Base-by-base conservation (phyloP, 2,113 vertebrate genomes). In the Rhea pennata region DNA sequence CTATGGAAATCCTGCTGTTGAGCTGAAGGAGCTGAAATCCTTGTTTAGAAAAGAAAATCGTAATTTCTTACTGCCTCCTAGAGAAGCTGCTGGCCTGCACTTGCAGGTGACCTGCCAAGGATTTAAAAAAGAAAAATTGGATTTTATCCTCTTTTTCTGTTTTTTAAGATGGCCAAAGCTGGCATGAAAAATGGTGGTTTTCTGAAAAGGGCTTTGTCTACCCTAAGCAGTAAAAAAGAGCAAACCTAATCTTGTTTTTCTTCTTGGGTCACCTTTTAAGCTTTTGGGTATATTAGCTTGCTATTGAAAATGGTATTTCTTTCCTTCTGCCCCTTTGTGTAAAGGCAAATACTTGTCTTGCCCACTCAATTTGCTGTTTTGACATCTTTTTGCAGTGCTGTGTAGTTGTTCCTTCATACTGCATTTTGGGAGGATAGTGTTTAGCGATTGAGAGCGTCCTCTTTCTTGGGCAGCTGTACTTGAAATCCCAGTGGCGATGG, bases 121-220 rank as follows among this genome's bases (percentile, higher is more conserved):
- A 93, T 96, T 95, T 93, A 77, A 82, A 62, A 83, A 80, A 73
- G 77, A 92, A 85, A 95, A 95, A 95, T 51, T 83, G 84, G 74
- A 26, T 93, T 93, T 95, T 90, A 91, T 76, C 87, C 87, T 85
- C 58, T 91, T 61, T 84, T 19, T 13, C 58, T 74, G 74, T 69
- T 84, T 92, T 96, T 95, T 64, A 96, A 95, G 90, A 88, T 95
- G 73, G 93, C 88, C 65, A 95, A 95, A 97, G 93, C 93, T 95
- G 93, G 88, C 95, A 61, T 93, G 70, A 61, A 96, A 93, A 95
- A 86, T 61, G 75, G 84, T 70, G 23, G 26, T 70, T 92, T 93
- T 93, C 84, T 90, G 69, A 93, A 92, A 91, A 75, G 29, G 71
- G 15, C 79, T 96, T 97, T 97, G 93, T 96, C 87, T 95, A 59